These are phyloP conservation scores for Pseudeuparius sepicola DNA, from an alignment of 2,888 invertebrate genomes.

Conservation along the genomic window DNA sequence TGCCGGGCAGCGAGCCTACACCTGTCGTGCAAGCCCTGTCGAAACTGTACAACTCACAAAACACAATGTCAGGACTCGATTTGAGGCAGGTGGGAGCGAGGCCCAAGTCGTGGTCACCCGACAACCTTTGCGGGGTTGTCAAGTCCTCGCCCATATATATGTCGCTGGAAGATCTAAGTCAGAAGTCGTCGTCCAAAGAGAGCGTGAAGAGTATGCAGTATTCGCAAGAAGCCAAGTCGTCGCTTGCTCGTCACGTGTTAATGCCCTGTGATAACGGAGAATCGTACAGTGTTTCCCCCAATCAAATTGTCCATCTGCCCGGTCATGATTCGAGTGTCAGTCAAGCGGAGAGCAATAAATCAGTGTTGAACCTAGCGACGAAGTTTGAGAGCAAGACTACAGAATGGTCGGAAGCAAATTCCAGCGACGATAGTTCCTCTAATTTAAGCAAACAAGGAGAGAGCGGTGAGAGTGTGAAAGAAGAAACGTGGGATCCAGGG, in stretches of 20 bases:
- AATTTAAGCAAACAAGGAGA: too few species aligned
- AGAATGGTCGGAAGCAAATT: too few species aligned
- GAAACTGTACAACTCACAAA: constrained; percentile 25
- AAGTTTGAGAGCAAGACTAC: too few species aligned
- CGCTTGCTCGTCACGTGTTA: constrained; percentile 59
- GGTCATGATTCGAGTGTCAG: constrained; percentile 25
- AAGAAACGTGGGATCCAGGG: constrained; percentile 61
- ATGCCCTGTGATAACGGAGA: constrained; percentile 80
- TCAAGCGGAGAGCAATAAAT: constrained; percentile 31
- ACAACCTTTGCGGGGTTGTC: constrained; percentile 43
- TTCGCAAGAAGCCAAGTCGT: constrained; percentile 27
- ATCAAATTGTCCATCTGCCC: constrained; percentile 76
- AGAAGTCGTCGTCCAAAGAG: constrained; percentile 31
- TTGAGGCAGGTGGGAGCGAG: constrained; percentile 35
- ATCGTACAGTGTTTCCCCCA: constrained; percentile 83
- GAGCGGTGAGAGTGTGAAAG: constrained; percentile 36
- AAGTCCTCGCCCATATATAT: constrained; percentile 61
- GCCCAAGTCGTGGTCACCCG: constrained; percentile 44
- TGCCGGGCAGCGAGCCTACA: constrained; percentile 49
- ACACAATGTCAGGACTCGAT: constrained; percentile 32
- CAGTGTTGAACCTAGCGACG: constrained; percentile 47
- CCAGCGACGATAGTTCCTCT: constrained; percentile 22
- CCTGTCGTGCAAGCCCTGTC: constrained; percentile 49
- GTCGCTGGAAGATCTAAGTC: constrained; percentile 55
- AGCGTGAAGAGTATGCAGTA: constrained; percentile 22